Evolutionary conservation across 1,140 invertebrate genomes (phyloP).

Genomic region (Anastrepha ludens): DNA sequence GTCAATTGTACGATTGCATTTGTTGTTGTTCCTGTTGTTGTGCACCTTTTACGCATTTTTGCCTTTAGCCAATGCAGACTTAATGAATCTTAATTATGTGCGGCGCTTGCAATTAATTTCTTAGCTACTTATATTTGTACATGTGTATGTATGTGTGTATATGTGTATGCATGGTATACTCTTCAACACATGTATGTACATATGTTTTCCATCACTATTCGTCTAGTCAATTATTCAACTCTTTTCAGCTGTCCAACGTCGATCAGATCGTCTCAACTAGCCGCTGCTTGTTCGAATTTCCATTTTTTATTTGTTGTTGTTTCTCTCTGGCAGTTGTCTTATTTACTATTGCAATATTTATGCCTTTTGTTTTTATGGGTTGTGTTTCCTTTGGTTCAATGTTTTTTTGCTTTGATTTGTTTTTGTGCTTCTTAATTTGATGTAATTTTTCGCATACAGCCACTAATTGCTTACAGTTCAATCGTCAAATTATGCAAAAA

Average conservation of each 20-base stretch:
- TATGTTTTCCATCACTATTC: conserved; percentile 10
- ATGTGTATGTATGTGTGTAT: not conserved
- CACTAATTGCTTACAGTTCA: conserved; percentile 46
- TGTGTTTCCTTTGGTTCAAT: not conserved
- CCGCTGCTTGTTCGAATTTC: not conserved
- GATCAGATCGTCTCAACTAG: no score
- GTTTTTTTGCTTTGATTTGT: not conserved
- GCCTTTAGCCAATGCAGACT: not conserved
- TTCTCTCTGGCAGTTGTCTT: not conserved
- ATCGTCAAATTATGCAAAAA: conserved; percentile 18
- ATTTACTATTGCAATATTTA: conserved; percentile 7
- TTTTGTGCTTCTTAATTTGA: not conserved
- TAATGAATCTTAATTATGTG: conserved; percentile 54
- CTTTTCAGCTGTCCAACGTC: not conserved
- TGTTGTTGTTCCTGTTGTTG: conserved; percentile 37
- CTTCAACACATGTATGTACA: not conserved
- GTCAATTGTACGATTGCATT: conserved; percentile 30
- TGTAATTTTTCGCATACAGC: conserved; percentile 17
- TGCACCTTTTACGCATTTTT: not conserved
- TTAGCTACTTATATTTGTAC: not conserved
- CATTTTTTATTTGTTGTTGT: not conserved
- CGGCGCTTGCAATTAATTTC: conserved; percentile 53
- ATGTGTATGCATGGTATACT: not conserved
- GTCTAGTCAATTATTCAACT: not conserved
- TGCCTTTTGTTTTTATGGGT: not conserved